phyloP scores from a whole-genome alignment of 2,797 vertebrate species.

The Brachyrhaphis roseni region DNA sequence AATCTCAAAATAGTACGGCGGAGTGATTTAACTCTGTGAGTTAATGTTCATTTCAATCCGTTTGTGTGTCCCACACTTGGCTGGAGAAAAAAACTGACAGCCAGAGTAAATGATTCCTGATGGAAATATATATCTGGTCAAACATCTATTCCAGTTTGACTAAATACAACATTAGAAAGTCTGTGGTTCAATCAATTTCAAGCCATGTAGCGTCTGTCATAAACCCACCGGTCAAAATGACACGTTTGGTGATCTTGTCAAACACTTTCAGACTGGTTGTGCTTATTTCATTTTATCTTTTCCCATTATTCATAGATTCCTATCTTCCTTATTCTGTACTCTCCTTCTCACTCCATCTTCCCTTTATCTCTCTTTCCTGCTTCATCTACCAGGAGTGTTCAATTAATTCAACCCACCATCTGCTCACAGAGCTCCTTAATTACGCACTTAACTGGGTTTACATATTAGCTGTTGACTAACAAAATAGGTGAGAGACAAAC shows the following conservation, averaged over 20 bases:
- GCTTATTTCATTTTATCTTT: constrained; percentile 44
- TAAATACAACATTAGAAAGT: constrained; percentile 16
- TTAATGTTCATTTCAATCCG: constrained; percentile 5
- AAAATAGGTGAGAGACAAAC: constrained; percentile 54
- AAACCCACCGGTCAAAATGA: constrained; percentile 40
- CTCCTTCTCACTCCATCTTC: constrained; percentile 26
- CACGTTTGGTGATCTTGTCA: constrained; percentile 32
- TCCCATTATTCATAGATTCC: not conserved
- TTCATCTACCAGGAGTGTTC: constrained; percentile 62
- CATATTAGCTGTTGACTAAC: constrained; percentile 59
- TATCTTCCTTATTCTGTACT: constrained; percentile 35
- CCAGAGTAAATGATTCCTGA: not conserved
- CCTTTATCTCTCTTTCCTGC: constrained; percentile 40
- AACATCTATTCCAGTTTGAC: constrained; percentile 7
- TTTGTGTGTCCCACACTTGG: constrained; percentile 11
- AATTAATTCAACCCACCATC: constrained; percentile 73
- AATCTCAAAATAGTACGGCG: constrained; percentile 26
- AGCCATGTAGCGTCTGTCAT: constrained; percentile 28
- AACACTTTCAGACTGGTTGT: constrained; percentile 50
- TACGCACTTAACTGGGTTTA: constrained; percentile 77
- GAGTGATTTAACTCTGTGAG: constrained; percentile 23
- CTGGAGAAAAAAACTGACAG: not conserved
- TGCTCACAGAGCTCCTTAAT: constrained; percentile 74
- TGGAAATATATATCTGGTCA: constrained; percentile 24
- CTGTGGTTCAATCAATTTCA: constrained; percentile 46